Percentiles rank a stretch among this genome's conserved stretches.
Evolutionary conservation across 2,888 invertebrate genomes (phyloP).

Genomic region (Bruchidius siliquastri): DNA sequence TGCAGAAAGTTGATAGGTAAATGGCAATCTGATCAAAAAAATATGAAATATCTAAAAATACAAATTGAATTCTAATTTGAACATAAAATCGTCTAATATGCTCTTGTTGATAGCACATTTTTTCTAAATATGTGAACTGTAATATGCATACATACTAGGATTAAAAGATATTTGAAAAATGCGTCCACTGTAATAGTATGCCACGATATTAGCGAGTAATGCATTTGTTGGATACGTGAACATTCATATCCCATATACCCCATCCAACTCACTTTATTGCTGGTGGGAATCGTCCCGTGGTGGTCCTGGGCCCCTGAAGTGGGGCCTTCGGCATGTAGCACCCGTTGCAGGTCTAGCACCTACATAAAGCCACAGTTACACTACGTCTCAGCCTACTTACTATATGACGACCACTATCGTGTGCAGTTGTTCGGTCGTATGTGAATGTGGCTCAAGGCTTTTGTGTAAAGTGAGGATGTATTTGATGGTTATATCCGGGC

Average conservation of each 20-base stretch:
- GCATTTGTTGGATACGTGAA: background rate
- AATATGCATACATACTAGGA: background rate
- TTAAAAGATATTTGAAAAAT: background rate
- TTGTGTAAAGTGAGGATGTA: background rate
- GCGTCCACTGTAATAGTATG: background rate
- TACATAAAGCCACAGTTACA: slow-evolving; percentile 47
- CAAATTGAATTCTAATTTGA: too few species aligned
- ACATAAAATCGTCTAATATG: too few species aligned
- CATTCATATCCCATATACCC: background rate
- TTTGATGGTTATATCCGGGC: background rate
- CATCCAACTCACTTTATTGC: slow-evolving; percentile 37
- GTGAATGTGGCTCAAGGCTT: background rate
- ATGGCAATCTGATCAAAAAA: too few species aligned
- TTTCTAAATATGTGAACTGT: too few species aligned
- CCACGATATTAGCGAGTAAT: background rate
- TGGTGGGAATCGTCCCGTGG: slow-evolving; percentile 29
- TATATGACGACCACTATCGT: background rate
- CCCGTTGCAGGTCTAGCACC: slow-evolving; percentile 78
- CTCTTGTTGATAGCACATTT: too few species aligned
- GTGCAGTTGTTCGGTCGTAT: background rate
- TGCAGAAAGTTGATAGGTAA: too few species aligned
- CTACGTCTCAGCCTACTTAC: background rate
- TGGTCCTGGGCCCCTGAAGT: slow-evolving; percentile 47
- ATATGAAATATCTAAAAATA: too few species aligned
- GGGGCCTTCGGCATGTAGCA: slow-evolving; percentile 68